Percentiles rank a stretch among this genome's conserved stretches.
Evolutionary conservation across 2,797 vertebrate genomes (phyloP).

Genomic region (Lepus oiostolus): DNA sequence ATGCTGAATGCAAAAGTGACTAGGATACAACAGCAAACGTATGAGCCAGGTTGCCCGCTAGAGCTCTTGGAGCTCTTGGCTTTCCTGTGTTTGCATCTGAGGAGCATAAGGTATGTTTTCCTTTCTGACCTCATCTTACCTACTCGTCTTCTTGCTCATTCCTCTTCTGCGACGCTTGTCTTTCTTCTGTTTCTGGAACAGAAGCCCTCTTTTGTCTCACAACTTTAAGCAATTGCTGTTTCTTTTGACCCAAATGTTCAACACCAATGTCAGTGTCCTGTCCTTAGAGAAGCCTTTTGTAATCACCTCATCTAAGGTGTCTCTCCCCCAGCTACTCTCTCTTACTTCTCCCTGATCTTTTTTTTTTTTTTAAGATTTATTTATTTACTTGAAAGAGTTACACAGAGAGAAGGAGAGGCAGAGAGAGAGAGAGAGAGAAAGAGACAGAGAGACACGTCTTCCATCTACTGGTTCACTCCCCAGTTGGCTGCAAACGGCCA

Average conservation of each 20-base stretch:
- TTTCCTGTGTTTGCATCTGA: neutral
- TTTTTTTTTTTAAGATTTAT: neutral
- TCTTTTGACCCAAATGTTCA: slow-evolving; percentile 41
- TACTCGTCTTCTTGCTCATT: slow-evolving; percentile 9
- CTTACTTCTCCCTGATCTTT: neutral
- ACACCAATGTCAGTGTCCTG: neutral
- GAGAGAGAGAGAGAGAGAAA: no score
- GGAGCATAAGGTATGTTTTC: neutral
- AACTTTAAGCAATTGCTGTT: slow-evolving; percentile 23
- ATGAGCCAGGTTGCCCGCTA: neutral
- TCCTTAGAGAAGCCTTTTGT: neutral
- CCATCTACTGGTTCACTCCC: no score
- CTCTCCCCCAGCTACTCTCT: neutral
- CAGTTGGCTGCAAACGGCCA: no score
- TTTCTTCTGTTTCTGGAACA: slow-evolving; percentile 40
- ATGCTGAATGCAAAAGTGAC: neutral
- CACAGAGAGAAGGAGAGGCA: no score
- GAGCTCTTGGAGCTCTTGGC: neutral
- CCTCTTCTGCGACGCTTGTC: neutral
- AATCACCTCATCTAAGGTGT: slow-evolving; percentile 19
- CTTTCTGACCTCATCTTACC: neutral
- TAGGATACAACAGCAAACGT: neutral
- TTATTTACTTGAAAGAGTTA: no score
- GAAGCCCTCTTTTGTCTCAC: neutral
- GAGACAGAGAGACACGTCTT: no score